These are phyloP conservation scores for Furnarius figulus DNA, from an alignment of 2,113 vertebrate genomes.

Conservation along the genomic window DNA sequence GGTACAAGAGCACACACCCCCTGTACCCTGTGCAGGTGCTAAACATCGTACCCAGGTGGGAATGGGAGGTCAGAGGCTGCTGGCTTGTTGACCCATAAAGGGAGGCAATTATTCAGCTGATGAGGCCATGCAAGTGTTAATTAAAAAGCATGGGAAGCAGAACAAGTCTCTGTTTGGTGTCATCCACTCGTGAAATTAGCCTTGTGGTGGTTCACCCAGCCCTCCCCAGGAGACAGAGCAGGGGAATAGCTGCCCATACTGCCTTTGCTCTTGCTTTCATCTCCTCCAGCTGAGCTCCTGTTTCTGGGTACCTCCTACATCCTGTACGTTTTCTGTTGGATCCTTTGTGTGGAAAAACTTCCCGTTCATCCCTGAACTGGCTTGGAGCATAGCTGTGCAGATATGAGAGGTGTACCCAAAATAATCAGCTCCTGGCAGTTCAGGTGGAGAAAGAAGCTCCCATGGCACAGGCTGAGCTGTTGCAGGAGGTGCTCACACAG, in stretches of 20 bases:
- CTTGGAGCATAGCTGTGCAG: background rate
- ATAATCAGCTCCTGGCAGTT: background rate
- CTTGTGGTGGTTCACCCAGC: background rate
- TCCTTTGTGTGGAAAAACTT: background rate
- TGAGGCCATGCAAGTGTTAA: slow-evolving; percentile 64
- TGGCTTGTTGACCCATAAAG: slow-evolving; percentile 61
- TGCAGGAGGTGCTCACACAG: background rate
- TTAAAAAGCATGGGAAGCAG: slow-evolving; percentile 63
- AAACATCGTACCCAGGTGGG: background rate
- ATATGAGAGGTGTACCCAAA: background rate
- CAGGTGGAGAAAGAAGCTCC: background rate
- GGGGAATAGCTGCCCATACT: background rate
- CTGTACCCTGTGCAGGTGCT: background rate
- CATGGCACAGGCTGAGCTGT: background rate
- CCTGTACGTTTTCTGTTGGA: background rate
- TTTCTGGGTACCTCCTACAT: background rate
- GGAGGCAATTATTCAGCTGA: slow-evolving; percentile 46
- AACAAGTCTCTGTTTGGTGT: slow-evolving; percentile 60
- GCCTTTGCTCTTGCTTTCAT: background rate
- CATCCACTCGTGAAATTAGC: slow-evolving; percentile 38
- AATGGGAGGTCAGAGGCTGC: background rate
- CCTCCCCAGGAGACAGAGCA: background rate
- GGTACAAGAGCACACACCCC: background rate
- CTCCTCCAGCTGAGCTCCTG: background rate
- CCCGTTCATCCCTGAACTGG: background rate